Conservation (phyloP, 2,797 vertebrate species). For the Aulostomus chinensis region DNA sequence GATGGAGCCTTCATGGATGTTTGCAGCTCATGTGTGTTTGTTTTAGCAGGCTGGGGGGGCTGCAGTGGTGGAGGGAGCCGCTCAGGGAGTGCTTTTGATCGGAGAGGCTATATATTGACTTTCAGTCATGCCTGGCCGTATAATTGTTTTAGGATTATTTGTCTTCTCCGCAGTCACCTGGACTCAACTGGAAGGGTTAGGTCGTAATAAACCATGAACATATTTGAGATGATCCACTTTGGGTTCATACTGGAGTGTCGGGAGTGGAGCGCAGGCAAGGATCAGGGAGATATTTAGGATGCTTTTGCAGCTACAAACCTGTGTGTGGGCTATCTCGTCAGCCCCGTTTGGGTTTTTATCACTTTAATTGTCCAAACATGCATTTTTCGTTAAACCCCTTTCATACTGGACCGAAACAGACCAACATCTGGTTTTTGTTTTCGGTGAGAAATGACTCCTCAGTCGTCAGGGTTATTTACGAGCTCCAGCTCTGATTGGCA, state of each 20-base stretch:
- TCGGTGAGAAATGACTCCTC: no score
- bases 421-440: no score
- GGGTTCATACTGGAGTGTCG: background rate
- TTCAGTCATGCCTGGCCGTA: background rate
- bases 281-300: background rate
- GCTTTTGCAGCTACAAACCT: no score
- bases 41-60: constrained; percentile 1
- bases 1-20: constrained; percentile 3
- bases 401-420: no score
- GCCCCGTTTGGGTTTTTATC: no score
- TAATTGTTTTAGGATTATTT: background rate
- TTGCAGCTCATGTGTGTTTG: constrained; percentile 12
- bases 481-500: no score
- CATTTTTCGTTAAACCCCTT: no score
- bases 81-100: constrained; percentile 1
- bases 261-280: background rate
- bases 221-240: background rate
- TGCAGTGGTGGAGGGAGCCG: background rate
- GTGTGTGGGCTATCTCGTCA: no score
- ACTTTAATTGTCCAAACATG: no score
- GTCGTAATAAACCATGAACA: background rate
- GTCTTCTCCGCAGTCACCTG: background rate
- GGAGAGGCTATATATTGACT: background rate
- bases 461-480: no score
- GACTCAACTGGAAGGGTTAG: background rate